A percentile compares a stretch with the other conserved stretches of the same genome.
These are phyloP conservation scores for Epinephelus awoara DNA, from an alignment of 2,797 vertebrate species.

Conservation along the genomic window DNA sequence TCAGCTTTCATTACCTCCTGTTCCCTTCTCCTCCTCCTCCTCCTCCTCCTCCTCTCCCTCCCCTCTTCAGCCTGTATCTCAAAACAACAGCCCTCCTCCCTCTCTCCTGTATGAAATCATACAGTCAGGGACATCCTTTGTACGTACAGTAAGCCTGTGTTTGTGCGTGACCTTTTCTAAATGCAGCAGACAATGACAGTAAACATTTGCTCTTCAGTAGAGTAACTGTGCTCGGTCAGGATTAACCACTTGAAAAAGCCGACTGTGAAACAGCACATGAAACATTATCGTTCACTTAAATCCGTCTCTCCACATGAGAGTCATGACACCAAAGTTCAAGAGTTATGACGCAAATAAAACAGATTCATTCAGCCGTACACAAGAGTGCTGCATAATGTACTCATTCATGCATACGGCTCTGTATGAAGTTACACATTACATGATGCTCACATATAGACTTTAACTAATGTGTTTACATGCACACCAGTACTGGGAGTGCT, in stretches of 20 bases:
- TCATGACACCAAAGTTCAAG: conserved; percentile 34
- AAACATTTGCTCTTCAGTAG: not conserved
- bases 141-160: not conserved
- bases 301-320: conserved; percentile 29
- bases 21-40: not conserved
- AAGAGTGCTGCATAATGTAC: not conserved
- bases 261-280: conserved; percentile 27
- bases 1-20: not conserved
- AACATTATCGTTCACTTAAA: conserved; percentile 14
- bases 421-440: not conserved
- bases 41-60: not conserved
- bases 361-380: not conserved
- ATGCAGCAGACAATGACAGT: not conserved
- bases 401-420: conserved; percentile 22
- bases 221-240: not conserved
- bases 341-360: conserved; percentile 32
- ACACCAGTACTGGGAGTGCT: not conserved
- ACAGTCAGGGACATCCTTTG: not conserved
- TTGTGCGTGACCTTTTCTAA: not conserved
- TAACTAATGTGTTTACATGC: not conserved
- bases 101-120: not conserved
- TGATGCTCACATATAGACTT: not conserved
- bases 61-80: not conserved
- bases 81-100: conserved; percentile 1
- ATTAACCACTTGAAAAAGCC: conserved; percentile 2